Evolutionary conservation across 2,888 invertebrate species (phyloP), one percentile per base, ranked within the genome.

Genomic region (Andrena chrysosceles): DNA sequence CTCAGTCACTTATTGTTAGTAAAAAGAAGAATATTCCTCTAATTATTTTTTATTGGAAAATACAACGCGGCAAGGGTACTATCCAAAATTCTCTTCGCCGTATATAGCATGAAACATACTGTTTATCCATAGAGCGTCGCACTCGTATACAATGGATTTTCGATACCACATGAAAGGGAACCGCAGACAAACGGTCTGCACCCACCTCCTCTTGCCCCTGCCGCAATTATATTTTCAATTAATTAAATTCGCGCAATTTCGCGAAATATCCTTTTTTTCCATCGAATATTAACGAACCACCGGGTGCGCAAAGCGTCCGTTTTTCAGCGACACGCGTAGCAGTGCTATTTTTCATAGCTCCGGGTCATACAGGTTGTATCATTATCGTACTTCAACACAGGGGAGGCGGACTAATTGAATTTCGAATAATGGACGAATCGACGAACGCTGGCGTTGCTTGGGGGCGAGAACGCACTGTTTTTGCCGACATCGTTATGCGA

Each of bases 371-470:
- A 63, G 74, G 75, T 69, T 49, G 63, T 64, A 70, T 76, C 70
- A 76, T 88, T 88, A 85, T 60, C 86, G 71, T 72, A 63, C 52
- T 52, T 60, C 84, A 33, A 29, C 62, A 54, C 64, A 23, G 6
- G 52, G 59, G 35, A 35, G 62, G 13, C 29, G 23, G 79, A 79
- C 78, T 89, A 88, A 88, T 88, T 88, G 89, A 89, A 89, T 85
- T 89, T 89, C 84, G 83, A 81, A 89, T 89, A 88, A 88, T 89
- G 87, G 82, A 66, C 78, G 71, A 87, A 79, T 81, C 82, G 85
- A 87, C 82, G 82, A 82, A 67, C 80, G 76, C 35, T 54, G 42
- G 67, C 63, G 69, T 83, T 67, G 83, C 83, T 67, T 63, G 70
- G 54, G 56, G 67, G 79, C 77, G 71, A 67, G 74, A 76, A 79